A percentile compares a stretch with the other conserved stretches of the same genome.
Evolutionary conservation across 2,888 invertebrate genomes (phyloP).

Genomic region (Mantis religiosa): DNA sequence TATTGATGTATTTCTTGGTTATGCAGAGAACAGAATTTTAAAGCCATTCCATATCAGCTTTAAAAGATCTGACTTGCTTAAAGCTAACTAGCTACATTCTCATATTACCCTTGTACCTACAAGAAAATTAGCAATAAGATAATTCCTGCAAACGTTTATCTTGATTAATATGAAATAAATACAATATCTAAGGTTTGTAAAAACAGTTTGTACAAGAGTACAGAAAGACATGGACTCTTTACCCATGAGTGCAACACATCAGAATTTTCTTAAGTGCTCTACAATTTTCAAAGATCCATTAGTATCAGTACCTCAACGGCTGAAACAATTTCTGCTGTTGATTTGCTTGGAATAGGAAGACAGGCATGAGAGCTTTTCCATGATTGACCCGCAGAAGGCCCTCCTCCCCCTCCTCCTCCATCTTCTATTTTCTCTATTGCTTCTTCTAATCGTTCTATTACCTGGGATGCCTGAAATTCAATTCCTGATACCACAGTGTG

Average conservation of each 20-base stretch:
- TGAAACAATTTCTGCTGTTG: conserved; percentile 55
- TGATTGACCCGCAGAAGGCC: conserved; percentile 24
- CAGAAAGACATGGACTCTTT: too few species aligned
- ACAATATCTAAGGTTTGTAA: too few species aligned
- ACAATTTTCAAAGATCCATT: neutral
- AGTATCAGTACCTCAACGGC: conserved; percentile 46
- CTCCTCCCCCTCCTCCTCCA: conserved; percentile 36
- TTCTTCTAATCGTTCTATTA: conserved; percentile 66
- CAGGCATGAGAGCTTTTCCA: conserved; percentile 32
- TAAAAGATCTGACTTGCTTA: too few species aligned
- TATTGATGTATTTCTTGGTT: too few species aligned
- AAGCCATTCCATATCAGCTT: too few species aligned
- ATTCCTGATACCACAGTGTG: conserved; percentile 41
- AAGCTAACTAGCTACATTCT: too few species aligned
- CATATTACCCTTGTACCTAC: too few species aligned
- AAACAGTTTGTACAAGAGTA: too few species aligned
- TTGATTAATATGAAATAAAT: too few species aligned
- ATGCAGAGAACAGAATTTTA: too few species aligned
- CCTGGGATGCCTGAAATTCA: conserved; percentile 70
- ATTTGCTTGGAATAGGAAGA: conserved; percentile 36
- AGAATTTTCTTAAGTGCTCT: neutral
- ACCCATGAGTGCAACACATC: neutral
- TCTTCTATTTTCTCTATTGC: conserved; percentile 49
- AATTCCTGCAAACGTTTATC: too few species aligned
- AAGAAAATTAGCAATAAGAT: too few species aligned